Evolutionary conservation across 2,113 vertebrate genomes (phyloP).

Genomic region (Collichthys lucidus): DNA sequence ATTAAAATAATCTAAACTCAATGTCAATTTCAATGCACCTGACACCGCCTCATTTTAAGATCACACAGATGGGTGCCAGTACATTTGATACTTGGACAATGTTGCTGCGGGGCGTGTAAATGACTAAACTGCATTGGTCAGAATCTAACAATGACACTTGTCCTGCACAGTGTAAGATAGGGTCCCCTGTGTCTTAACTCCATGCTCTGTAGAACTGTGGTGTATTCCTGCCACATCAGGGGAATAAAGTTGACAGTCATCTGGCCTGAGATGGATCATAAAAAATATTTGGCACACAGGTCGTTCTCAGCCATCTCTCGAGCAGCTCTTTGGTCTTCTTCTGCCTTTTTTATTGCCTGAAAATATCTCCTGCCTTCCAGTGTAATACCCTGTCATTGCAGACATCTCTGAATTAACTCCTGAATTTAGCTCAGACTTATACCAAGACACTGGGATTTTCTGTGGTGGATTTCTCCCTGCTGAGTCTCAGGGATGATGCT

Average conservation of each 20-base stretch:
- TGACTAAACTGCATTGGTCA: no score
- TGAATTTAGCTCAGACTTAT: conserved; percentile 50
- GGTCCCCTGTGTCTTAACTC: conserved; percentile 4
- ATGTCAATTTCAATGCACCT: no score
- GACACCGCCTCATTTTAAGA: no score
- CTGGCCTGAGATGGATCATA: conserved; percentile 37
- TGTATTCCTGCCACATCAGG: conserved; percentile 64
- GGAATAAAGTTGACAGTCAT: conserved; percentile 60
- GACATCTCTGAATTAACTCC: conserved; percentile 70
- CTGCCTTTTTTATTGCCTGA: conserved; percentile 39
- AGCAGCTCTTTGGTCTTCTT: conserved; percentile 35
- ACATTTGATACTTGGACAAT: no score
- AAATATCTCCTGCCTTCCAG: conserved; percentile 49
- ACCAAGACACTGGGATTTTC: conserved; percentile 38
- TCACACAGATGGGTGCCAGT: no score
- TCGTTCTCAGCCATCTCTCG: conserved; percentile 20
- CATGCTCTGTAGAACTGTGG: conserved; percentile 24
- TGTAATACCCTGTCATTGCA: conserved; percentile 15
- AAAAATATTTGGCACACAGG: conserved; percentile 29
- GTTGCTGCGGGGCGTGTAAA: no score
- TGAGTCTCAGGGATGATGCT: conserved; percentile 46
- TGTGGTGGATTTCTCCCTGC: conserved; percentile 47
- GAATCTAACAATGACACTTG: no score
- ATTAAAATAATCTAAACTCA: no score
- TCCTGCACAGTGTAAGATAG: no score